Percentiles rank a stretch among this genome's conserved stretches.
Evolutionary conservation across 2,113 vertebrate genomes (phyloP).

Genomic region (Clarias magur): DNA sequence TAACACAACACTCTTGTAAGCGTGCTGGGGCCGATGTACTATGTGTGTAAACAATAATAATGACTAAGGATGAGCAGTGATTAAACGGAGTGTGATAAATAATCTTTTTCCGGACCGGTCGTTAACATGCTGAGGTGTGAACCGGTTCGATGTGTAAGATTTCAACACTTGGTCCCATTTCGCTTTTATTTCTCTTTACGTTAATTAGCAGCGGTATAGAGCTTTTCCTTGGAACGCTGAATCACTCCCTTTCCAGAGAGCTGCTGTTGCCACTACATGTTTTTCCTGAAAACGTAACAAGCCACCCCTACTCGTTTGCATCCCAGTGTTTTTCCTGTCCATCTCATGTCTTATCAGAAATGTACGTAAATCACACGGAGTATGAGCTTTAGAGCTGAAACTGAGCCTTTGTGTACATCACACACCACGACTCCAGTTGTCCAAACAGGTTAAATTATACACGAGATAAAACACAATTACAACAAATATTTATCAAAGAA

Average conservation of each 20-base stretch:
- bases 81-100: too few species aligned
- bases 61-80: too few species aligned
- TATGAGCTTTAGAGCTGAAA: not conserved
- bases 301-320: not conserved
- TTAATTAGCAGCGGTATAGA: not conserved
- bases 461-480: not conserved
- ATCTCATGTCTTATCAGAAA: not conserved
- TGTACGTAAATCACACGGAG: not conserved
- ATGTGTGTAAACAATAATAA: too few species aligned
- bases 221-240: not conserved
- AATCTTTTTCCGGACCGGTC: not conserved
- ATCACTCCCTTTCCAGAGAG: constrained; percentile 3
- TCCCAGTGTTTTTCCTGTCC: not conserved
- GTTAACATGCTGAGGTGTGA: not conserved
- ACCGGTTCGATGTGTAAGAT: too few species aligned
- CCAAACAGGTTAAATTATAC: not conserved
- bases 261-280: not conserved
- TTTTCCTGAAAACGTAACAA: not conserved
- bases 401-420: not conserved
- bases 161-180: not conserved
- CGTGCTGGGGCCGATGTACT: too few species aligned
- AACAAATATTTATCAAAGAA: not conserved
- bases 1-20: too few species aligned
- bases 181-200: not conserved
- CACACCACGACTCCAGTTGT: not conserved